Conservation (phyloP, 2,113 vertebrate genomes). For the Muntiacus muntjak region DNA sequence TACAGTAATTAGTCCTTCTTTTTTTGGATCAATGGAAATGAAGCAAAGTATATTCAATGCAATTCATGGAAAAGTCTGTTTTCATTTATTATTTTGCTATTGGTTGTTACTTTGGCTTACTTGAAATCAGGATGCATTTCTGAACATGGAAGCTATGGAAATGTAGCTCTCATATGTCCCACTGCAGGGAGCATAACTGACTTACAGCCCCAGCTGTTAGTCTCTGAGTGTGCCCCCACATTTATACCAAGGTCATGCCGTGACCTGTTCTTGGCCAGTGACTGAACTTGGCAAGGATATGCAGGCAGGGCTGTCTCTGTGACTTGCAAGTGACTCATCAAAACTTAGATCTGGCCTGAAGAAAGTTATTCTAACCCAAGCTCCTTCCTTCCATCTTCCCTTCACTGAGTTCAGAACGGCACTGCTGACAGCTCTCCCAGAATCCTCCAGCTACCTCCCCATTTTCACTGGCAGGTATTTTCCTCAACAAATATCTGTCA, state of each 20-base stretch:
- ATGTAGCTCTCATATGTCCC: not conserved
- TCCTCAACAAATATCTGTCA: not conserved
- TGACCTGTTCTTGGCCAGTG: not conserved
- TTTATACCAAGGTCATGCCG: not conserved
- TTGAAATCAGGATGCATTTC: not conserved
- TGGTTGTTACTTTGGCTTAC: not conserved
- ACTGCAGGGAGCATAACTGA: not conserved
- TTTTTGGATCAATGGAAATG: not conserved
- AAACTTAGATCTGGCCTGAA: not conserved
- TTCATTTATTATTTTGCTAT: not conserved
- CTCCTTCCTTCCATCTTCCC: not conserved
- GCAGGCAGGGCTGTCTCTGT: not conserved
- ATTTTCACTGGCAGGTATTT: not conserved
- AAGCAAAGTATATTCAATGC: not conserved
- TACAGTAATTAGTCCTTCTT: not conserved
- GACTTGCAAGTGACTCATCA: not conserved
- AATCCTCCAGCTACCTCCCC: not conserved
- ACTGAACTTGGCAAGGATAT: not conserved
- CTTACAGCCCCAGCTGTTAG: too few species aligned
- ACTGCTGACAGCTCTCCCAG: not conserved
- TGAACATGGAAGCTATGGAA: not conserved
- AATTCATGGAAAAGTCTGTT: not conserved
- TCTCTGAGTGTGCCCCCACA: not conserved
- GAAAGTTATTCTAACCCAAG: not conserved
- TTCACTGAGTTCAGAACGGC: not conserved